Evolutionary conservation across 2,797 vertebrate genomes (phyloP), one percentile per base, ranked within the genome.

Genomic region (Cossypha polioptera): DNA sequence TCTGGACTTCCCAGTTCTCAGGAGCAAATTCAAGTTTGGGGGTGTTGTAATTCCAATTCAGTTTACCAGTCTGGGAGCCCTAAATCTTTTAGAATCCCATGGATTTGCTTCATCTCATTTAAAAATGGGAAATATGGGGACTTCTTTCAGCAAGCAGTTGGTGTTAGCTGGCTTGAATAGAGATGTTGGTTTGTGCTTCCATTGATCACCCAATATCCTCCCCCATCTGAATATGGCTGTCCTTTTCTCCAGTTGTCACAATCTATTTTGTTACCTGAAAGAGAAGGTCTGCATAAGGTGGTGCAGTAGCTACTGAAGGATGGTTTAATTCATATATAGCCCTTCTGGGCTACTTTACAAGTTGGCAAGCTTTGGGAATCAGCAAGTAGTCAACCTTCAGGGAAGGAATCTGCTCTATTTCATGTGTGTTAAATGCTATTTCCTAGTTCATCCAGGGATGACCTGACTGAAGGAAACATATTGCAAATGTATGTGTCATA

Each of bases 381-480:
- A 80, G 47, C 57, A 87, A 90, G 20, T 21, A 96, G 72, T 74
- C 65, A 72, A 75, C 31, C 0, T 40, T 77, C 35, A 71, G 62
- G 29, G 54, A 74, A 75, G 62, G 72, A 92, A 93, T 90, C 79
- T 86, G 58, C 62, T 91, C 69, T 35, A 1, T 83, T 93, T 86
- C 66, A 5, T 66, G 73, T 33, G 59, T 48, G 61, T 69, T 90
- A 91, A 93, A 67, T 88, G 66, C 35, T 88, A 88, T 91, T 94
- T 94, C 82, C 91, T 86, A 76, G 73, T 84, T 91, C 82, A 63
- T 35, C 91, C 78, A 42, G 16, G 55, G 85, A 59, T 94, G 92
- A 95, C 87, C 92, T 90, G 66, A 83, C 54, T 91, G 78, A 96
- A 94, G 79, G 87, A 93, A 94, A 94, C 82, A 94, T 89, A 91